Base-by-base conservation (phyloP, 2,888 invertebrate species). In the Tanytarsus gracilentus region DNA sequence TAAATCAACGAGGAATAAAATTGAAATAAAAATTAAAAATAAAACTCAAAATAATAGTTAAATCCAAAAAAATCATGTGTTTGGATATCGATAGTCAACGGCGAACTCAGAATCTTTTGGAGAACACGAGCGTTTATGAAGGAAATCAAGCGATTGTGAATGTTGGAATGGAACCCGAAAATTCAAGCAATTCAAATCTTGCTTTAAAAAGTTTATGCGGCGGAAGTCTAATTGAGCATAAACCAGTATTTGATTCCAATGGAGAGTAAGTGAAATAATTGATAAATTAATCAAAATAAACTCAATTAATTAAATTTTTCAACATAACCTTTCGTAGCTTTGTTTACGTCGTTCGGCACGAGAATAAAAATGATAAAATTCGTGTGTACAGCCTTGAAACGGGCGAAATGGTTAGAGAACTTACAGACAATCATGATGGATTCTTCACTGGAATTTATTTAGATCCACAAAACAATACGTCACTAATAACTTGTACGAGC, bases 381-480 rank as follows among this genome's bases (percentile, higher is more conserved):
- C 77, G 80, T 65, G 78, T 82, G 1, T 86, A 80, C 67, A 84
- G 79, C 65, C 77, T 80, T 0, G 74, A 75, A 66, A 86, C 86
- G 2, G 84, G 83, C 0, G 82, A 84, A 66, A 75, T 79, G 63
- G 72, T 82, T 1, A 73, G 76, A 59, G 77, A 79, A 64, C 78
- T 82, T 55, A 76, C 76, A 63, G 80, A 80, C 23, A 75, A 79
- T 18, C 71, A 69, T 16, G 69, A 75, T 5, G 69, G 72, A 64
- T 74, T 79, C n/a, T 49, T 74, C 16, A 74, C 79, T 29, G 78
- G 78, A 27, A 75, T 82, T 65, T 71, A 75, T 58, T 66, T 77
- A 50, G 75, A 77, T 63, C 68, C 74, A 18, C 72, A 70, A 58
- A 73, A 73, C 66, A 66, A 69, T 25, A 76, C 76, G 64, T 69